Conservation (phyloP, 2,888 invertebrate species). For the Portevinia maculata region DNA sequence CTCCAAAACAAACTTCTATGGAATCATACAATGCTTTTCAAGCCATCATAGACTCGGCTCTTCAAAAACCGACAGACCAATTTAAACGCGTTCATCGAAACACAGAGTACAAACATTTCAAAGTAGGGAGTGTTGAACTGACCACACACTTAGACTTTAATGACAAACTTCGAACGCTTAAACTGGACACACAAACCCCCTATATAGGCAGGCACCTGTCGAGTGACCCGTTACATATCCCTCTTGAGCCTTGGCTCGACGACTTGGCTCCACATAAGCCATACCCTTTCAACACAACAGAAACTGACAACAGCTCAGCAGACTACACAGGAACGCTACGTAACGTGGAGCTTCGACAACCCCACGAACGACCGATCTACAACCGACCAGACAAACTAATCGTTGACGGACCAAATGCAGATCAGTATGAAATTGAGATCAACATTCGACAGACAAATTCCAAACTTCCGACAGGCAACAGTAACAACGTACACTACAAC, state of each 20-base stretch:
- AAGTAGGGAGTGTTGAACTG: slow-evolving; percentile 36
- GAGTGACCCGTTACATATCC: background rate
- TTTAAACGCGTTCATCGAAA: slow-evolving; percentile 54
- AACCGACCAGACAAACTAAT: slow-evolving; percentile 79
- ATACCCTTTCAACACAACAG: slow-evolving; percentile 30
- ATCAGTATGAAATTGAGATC: slow-evolving; percentile 82
- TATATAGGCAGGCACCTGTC: slow-evolving; percentile 20
- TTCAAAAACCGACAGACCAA: slow-evolving; percentile 46
- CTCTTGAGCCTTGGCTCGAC: background rate
- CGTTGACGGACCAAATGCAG: slow-evolving; percentile 78
- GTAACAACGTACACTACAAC: slow-evolving; percentile 75
- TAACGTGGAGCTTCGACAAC: slow-evolving; percentile 78
- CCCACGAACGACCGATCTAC: slow-evolving; percentile 77
- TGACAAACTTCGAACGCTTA: slow-evolving; percentile 58
- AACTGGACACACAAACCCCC: slow-evolving; percentile 3
- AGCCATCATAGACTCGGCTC: slow-evolving; percentile 53
- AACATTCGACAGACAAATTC: slow-evolving; percentile 81
- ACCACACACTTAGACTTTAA: slow-evolving; percentile 38
- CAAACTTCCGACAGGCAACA: slow-evolving; percentile 68
- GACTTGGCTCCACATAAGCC: slow-evolving; percentile 41
- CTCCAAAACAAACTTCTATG: background rate
- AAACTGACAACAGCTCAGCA: background rate
- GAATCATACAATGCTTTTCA: slow-evolving; percentile 56
- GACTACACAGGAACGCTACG: slow-evolving; percentile 74
- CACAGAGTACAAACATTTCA: background rate